Conservation (phyloP, 2,888 invertebrate species). For the Eremobia ochroleuca region DNA sequence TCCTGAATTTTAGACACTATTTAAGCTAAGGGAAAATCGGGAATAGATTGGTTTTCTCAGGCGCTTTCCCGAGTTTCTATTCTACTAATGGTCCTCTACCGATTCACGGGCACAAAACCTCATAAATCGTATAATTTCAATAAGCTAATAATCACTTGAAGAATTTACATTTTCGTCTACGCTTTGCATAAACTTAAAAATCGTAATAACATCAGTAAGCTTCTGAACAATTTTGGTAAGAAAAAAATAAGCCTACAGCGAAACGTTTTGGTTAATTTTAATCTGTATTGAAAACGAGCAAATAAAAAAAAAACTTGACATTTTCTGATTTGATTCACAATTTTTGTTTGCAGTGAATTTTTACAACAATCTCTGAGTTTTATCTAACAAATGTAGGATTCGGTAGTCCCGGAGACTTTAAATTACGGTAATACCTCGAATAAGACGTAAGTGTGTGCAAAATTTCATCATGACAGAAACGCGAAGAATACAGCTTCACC, state of each 20-base stretch:
- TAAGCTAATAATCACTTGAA: neutral
- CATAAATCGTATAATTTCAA: neutral
- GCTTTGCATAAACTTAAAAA: neutral
- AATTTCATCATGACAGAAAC: constrained; percentile 87
- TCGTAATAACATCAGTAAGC: neutral
- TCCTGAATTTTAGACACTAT: neutral
- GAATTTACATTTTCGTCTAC: neutral
- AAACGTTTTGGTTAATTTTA: constrained; percentile 30
- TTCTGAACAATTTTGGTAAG: neutral
- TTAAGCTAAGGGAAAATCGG: neutral
- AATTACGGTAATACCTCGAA: constrained; percentile 69
- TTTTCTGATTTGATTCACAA: constrained; percentile 80
- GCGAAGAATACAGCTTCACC: constrained; percentile 88
- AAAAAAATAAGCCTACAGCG: constrained; percentile 7
- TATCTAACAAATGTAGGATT: constrained; percentile 85
- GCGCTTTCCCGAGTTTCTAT: neutral
- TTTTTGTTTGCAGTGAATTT: constrained; percentile 85
- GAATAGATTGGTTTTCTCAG: neutral
- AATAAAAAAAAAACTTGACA: constrained; percentile 78
- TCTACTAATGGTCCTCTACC: fast-evolving
- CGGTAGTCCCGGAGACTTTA: constrained; percentile 72
- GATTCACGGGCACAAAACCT: neutral
- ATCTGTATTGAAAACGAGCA: constrained; percentile 70
- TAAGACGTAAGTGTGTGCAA: constrained; percentile 62
- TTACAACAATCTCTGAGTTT: constrained; percentile 78